Conservation (phyloP, 2,797 vertebrate species). For the Falco rusticolus region DNA sequence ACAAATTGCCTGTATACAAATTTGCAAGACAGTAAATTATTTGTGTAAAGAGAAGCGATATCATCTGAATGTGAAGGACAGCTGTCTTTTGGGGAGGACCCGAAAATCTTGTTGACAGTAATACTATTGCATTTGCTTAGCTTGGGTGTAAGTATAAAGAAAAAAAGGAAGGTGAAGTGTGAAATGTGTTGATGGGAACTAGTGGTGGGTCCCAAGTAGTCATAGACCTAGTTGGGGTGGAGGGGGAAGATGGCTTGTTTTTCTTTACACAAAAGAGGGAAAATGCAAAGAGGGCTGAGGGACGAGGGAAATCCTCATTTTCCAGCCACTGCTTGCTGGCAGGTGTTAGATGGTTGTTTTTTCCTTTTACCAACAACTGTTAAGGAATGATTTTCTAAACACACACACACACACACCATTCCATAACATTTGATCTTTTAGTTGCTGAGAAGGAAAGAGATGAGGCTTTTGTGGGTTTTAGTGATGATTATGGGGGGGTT, state of each 20-base stretch:
- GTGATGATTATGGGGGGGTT: background rate
- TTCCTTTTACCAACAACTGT: background rate
- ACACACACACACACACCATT: too few species aligned
- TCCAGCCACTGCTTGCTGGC: background rate
- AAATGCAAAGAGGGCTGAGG: accelerated
- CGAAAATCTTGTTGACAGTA: background rate
- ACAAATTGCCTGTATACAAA: background rate
- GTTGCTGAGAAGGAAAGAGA: background rate
- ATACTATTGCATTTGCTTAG: background rate
- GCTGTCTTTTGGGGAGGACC: background rate
- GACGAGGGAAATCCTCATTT: background rate
- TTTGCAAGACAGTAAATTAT: background rate
- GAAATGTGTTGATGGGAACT: background rate
- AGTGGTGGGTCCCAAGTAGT: background rate
- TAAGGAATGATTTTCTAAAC: background rate
- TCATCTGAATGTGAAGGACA: background rate
- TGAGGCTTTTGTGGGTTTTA: background rate
- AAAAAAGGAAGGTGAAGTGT: background rate
- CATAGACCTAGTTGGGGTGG: background rate
- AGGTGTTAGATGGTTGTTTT: background rate
- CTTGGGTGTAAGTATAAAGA: background rate
- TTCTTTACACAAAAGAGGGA: background rate
- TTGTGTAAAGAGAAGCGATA: background rate
- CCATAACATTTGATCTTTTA: background rate
- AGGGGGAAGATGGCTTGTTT: background rate